Conservation (phyloP, 2,888 invertebrate species). For the Chrysolina americana region DNA sequence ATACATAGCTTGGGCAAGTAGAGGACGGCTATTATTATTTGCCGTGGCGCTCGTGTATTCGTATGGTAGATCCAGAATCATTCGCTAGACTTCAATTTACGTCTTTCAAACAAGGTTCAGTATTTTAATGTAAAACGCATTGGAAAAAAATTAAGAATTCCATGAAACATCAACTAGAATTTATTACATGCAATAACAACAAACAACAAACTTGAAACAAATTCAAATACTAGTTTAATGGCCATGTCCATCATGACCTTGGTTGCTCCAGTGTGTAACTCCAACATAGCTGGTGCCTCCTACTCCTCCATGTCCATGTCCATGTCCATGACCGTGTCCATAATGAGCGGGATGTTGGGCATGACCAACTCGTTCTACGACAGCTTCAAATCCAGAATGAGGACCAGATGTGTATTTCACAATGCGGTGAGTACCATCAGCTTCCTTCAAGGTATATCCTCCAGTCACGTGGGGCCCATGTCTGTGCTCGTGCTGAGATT, state of each 20-base stretch:
- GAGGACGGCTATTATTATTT: too few species aligned
- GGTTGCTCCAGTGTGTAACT: slow-evolving; percentile 52
- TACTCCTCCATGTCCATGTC: slow-evolving; percentile 29
- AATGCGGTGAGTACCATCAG: slow-evolving; percentile 66
- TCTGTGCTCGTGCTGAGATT: too few species aligned
- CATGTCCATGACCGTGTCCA: slow-evolving; percentile 39
- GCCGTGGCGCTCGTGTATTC: too few species aligned
- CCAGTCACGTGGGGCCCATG: slow-evolving; percentile 30
- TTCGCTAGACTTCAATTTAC: too few species aligned
- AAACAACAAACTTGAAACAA: too few species aligned
- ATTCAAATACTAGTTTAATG: neutral
- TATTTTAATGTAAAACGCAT: too few species aligned
- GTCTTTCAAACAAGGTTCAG: too few species aligned
- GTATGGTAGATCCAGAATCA: too few species aligned
- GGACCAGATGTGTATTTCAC: slow-evolving; percentile 62
- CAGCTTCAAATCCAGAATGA: slow-evolving; percentile 55
- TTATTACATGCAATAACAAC: too few species aligned
- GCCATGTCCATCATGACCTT: slow-evolving; percentile 27
- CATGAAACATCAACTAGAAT: too few species aligned
- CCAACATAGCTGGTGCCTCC: slow-evolving; percentile 55
- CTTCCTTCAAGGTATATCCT: slow-evolving; percentile 60
- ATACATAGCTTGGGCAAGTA: too few species aligned
- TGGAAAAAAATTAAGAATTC: too few species aligned
- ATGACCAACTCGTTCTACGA: slow-evolving; percentile 54
- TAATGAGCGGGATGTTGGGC: slow-evolving; percentile 55